Evolutionary conservation across 2,113 vertebrate species (phyloP).

Genomic region (Zosterops hypoxanthus): DNA sequence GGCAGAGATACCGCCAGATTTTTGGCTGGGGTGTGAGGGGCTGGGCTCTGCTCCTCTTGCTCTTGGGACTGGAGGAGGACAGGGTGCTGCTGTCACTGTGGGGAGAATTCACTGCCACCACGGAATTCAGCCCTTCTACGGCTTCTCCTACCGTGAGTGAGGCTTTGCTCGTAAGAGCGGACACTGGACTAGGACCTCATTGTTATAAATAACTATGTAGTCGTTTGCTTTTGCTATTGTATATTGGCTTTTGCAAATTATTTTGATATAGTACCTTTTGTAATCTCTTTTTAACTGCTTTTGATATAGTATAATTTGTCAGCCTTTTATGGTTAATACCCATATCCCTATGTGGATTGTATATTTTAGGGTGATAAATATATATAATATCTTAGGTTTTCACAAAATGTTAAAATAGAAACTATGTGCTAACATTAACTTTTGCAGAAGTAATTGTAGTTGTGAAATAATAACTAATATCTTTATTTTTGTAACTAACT

Average conservation of each 20-base stretch:
- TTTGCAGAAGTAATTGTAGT: neutral
- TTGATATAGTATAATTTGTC: neutral
- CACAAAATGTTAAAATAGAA: no score
- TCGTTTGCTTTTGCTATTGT: no score
- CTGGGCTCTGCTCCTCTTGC: neutral
- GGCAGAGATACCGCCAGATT: neutral
- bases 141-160: neutral
- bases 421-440: neutral
- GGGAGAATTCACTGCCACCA: neutral
- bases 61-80: neutral
- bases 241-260: no score
- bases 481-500: neutral
- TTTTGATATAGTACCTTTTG: no score
- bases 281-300: neutral
- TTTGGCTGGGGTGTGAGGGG: neutral
- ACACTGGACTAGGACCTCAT: neutral
- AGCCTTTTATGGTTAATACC: neutral
- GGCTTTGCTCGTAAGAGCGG: neutral
- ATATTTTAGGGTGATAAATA: neutral
- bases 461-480: neutral
- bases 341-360: neutral
- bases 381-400: neutral
- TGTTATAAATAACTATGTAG: no score
- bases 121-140: neutral
- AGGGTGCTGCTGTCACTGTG: neutral